Base-by-base conservation (phyloP, 2,797 vertebrate genomes). In the Cheirogaleus major region DNA sequence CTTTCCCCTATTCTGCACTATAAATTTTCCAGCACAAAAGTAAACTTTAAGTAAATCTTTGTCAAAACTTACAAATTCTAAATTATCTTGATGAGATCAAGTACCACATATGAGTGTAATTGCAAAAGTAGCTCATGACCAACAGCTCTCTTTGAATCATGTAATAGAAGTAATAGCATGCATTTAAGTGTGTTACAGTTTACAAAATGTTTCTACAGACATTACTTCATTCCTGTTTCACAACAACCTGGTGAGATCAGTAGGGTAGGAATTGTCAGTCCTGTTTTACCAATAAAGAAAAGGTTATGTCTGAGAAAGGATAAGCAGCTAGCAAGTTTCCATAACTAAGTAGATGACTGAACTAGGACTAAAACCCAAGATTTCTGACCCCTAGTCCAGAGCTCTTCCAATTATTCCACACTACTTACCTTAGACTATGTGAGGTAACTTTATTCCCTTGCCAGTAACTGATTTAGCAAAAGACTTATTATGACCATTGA, bases 151-250 rank as follows among this genome's bases (percentile, higher is more conserved):
- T 84, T 61, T 95, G 73, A 93, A 85, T 45, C 41, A 3, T 57
- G 20, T 91, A 96, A 52, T 13, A 87, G 86, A 41, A 83, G 52
- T 22, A 86, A 80, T 52, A 79, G 32, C 75, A 61, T 30, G 35
- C 3, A 69, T 35, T 78, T 67, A 94, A 41, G 8, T 83, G 50
- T 85, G 50, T 48, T 63, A 57, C 1, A 4, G 43, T 38, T 96
- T 57, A 72, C 55, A 79, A 93, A 94, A 85, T 30, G 18, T 32
- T 79, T 76, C 48, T 30, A 38, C 50, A 65, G 82, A 84, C 55
- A 91, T 89, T 63, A 85, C 67, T 86, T 95, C 95, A 73, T 65
- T 88, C 80, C 12, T 90, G 30, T 78, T 72, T 96, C 90, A 81
- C 52, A 87, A 87, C 38, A 91, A 12, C 65, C 57, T 67, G 79